Evolutionary conservation across 2,888 invertebrate genomes (phyloP), one percentile per base, ranked within the genome.

Genomic region (Trachelus stipa): DNA sequence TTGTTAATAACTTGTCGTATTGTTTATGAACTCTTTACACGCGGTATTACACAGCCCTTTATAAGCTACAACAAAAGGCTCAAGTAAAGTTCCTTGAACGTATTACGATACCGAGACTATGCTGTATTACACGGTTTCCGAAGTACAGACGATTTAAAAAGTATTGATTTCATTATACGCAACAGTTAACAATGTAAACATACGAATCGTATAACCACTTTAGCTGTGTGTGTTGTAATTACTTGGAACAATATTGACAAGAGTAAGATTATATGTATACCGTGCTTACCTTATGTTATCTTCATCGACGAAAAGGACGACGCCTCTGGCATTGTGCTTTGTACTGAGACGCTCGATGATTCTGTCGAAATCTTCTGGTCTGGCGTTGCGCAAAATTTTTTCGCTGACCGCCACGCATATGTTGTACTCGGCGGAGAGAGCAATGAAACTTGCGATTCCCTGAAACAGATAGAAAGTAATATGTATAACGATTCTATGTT

Each of bases 231-330:
- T 23, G 6, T 56, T 23, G 9, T 23, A 23, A 56, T 56, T 56
- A 56, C 40, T 56, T 56, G 23, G 23, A 56, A 56, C 9, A 56
- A 56, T 56, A 56, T 56, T 56, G 40, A 56, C 40, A 56, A 23
- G 4, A 23, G 40, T 56, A 56, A 56, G 6, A 23, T 23, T 9
- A 56, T 56, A 56, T 56, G 9, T 23, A 56, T 56, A 23, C 23
- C 9, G 9, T 56, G 40, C 83, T 87, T 85, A 93, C 93, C 93
- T 92, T 77, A 93, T 93, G 89, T 95, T 95, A 88, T 95, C 95
- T 89, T 95, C 95, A 87, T 95, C 95, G 34, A 95, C 95, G 88
- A 95, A 96, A 90, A 95, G 93, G 34, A 95, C 93, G 40, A 96
- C 95, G 12, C 94, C 94, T 75, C 94, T 91, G 68, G 95, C 95